Evolutionary conservation across 2,113 vertebrate genomes (phyloP).

Genomic region (Gavialis gangeticus): DNA sequence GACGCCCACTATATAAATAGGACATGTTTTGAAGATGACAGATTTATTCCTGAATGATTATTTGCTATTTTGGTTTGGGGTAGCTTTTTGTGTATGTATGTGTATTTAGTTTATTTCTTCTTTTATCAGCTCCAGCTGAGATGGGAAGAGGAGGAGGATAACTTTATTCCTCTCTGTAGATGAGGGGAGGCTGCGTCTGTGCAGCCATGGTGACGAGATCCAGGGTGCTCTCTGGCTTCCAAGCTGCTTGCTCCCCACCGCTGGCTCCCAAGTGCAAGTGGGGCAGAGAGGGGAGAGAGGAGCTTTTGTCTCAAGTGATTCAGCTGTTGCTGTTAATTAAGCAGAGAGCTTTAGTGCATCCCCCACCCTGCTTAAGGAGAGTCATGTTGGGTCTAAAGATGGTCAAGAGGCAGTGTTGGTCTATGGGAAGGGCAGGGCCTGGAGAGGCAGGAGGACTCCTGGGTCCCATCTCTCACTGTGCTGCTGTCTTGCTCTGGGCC

Average conservation of each 20-base stretch:
- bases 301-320: conserved; percentile 75
- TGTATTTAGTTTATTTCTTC: conserved; percentile 51
- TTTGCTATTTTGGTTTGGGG: background rate
- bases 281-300: conserved; percentile 60
- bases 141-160: conserved; percentile 58
- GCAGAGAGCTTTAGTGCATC: conserved; percentile 26
- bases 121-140: conserved; percentile 68
- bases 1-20: background rate
- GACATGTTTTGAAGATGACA: background rate
- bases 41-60: conserved; percentile 25
- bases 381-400: conserved; percentile 1
- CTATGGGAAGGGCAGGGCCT: background rate
- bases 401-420: conserved; percentile 2
- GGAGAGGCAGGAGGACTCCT: background rate
- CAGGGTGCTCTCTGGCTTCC: conserved; percentile 66
- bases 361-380: conserved; percentile 24
- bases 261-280: conserved; percentile 62
- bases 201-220: conserved; percentile 76
- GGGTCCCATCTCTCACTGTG: background rate
- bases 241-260: conserved; percentile 67
- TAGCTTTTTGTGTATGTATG: background rate
- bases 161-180: conserved; percentile 68
- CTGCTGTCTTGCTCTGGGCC: background rate
- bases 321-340: conserved; percentile 70
- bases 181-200: conserved; percentile 70